phyloP scores from a whole-genome alignment of 2,797 vertebrate species.

The Fistularia commersonii region DNA sequence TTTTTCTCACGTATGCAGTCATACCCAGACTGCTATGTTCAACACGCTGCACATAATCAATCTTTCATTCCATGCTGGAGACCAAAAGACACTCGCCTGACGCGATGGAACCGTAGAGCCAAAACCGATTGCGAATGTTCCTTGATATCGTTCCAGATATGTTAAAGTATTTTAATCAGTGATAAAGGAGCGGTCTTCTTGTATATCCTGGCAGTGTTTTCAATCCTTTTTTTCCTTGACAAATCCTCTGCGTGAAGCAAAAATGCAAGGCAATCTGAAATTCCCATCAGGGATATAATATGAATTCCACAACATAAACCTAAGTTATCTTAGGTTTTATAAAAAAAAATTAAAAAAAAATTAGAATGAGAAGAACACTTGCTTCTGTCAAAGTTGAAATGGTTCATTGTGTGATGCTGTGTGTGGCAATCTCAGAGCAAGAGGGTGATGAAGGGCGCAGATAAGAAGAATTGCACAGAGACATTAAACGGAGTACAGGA shows the following conservation, averaged over 20 bases:
- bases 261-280: slow-evolving; percentile 6
- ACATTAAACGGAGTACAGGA: slow-evolving; percentile 52
- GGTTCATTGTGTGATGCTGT: background rate
- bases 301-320: slow-evolving; percentile 13
- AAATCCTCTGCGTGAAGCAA: background rate
- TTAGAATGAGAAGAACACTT: background rate
- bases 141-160: slow-evolving; percentile 5
- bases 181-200: background rate
- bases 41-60: slow-evolving; percentile 36
- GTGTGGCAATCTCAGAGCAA: slow-evolving; percentile 4
- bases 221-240: background rate
- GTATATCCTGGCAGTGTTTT: background rate
- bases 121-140: slow-evolving; percentile 11
- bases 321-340: no score
- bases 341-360: no score
- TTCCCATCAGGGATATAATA: slow-evolving; percentile 16
- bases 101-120: slow-evolving; percentile 9
- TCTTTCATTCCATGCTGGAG: slow-evolving; percentile 23
- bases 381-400: slow-evolving; percentile 6
- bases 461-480: slow-evolving; percentile 44
- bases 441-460: slow-evolving; percentile 37
- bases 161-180: background rate
- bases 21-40: slow-evolving; percentile 8
- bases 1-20: slow-evolving; percentile 42
- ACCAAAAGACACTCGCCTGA: slow-evolving; percentile 25